Evolutionary conservation across 1,140 invertebrate species (phyloP), one percentile per base, ranked within the genome.

Genomic region (Metaphire vulgaris): DNA sequence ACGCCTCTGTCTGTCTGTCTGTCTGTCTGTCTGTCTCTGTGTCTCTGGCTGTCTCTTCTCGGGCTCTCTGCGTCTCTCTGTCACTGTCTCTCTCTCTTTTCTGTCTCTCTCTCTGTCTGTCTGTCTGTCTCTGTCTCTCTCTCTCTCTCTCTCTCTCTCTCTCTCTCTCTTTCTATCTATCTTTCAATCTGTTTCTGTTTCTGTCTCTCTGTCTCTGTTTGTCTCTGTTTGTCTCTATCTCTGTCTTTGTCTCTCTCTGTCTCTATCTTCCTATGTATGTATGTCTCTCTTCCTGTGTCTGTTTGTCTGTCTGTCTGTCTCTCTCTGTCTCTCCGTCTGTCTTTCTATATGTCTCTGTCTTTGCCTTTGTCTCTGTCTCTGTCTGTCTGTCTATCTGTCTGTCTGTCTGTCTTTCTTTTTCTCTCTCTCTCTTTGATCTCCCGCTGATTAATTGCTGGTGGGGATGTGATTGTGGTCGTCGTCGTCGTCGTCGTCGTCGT

Each of bases 21-120:
- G 41, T 56, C 69, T 70, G 29, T 70, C 69, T 70, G 29, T 70
- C 69, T 70, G 29, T 70, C 69, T 70, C 69, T 70, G n/a, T 70
- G n/a, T 70, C 69, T 70, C 69, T 70, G n/a, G n/a, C 69, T 6
- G n/a, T 70, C 69, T 6, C 2, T 70, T 70, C 69, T 70, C 69
- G n/a, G n/a, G n/a, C 69, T 70, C 69, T 70, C 69, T 70, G n/a
- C 31, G n/a, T 70, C 69, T 70, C 69, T 70, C 69, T 70, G n/a
- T 6, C 69, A 28, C 69, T 70, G n/a, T 26, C 69, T 70, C 41
- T 12, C 41, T 56, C 41, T 56, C 41, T 56, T 21, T 56, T 56
- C 41, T 56, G 6, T 56, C 41, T 56, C 21, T 56, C 41, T 56
- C 41, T 56, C 41, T 56, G 41, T 56, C 41, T 56, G 6, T 56